Base-by-base conservation (phyloP, 2,113 vertebrate genomes). In the Corvus moneduloides region DNA sequence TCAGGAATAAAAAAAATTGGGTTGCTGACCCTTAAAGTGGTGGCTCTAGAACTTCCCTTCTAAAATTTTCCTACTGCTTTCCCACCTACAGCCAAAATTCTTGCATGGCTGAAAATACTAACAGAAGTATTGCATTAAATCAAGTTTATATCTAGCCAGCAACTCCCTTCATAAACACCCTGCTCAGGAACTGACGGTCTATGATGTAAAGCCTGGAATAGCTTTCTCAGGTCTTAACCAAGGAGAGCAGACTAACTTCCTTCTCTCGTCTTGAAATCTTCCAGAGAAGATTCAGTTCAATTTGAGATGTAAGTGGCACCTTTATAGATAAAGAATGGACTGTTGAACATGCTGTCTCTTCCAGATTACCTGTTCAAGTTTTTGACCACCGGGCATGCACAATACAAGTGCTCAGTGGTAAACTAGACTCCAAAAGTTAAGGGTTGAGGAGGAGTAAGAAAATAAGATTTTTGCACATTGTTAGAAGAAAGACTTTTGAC, bases 291-390 rank as follows among this genome's bases (percentile, higher is more conserved):
- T 23, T 28, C 58, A 55, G 21, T 46, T 79, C 14, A 43, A 19
- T 43, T 33, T 16, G 6, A 90, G 54, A 59, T 27, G 1, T 13
- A 66, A 35, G 20, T 8, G 6, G 6, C 16, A 75, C 28, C 37
- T 22, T 52, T 44, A 61, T 0, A 72, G 46, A 52, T 1, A 41
- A 27, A 32, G 10, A 48, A 39, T 0, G 3, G 28, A 61, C 32
- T 63, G 19, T 1, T 35, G 27, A 67, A 84, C n/a, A 43, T 7
- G 3, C 6, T 9, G 17, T 26, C 43, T 78, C 20, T 30, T 82
- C 27, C 39, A 66, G 26, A 75, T 7, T 23, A 39, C 1, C 0
- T 7, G 8, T 13, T 27, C 27, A 24, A 41, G 10, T 32, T 11
- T 59, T 12, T 14, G 30, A 26, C 32, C 51, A 66, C 12, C 23